A percentile compares a stretch with the other conserved stretches of the same genome.
Evolutionary conservation across 1,140 invertebrate genomes (phyloP).

Genomic region (Zophobas morio): DNA sequence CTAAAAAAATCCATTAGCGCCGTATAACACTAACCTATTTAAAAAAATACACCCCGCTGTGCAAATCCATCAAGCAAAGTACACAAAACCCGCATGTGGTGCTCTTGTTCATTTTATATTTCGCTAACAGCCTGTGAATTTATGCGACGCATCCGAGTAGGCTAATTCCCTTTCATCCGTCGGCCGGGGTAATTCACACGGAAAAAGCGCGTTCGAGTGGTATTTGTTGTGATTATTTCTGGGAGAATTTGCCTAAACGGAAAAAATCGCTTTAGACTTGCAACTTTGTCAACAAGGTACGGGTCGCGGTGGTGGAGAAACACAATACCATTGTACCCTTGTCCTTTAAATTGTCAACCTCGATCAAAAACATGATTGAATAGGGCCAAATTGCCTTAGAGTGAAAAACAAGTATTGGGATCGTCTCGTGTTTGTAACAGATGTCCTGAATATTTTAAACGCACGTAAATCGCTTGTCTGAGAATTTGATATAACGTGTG

Average conservation of each 20-base stretch:
- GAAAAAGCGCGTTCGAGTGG: background rate
- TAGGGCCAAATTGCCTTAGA: slow-evolving; percentile 34
- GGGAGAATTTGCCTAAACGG: background rate
- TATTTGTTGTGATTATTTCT: slow-evolving; percentile 21
- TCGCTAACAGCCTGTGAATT: slow-evolving; percentile 38
- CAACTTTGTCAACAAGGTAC: background rate
- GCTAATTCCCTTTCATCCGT: slow-evolving; percentile 28
- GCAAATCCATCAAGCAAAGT: slow-evolving; percentile 52
- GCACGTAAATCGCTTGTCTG: slow-evolving; percentile 32
- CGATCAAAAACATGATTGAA: slow-evolving; percentile 52
- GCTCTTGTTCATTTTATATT: slow-evolving; percentile 38
- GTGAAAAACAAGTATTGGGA: slow-evolving; percentile 50
- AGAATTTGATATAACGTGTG: slow-evolving; percentile 35
- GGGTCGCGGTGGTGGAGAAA: background rate
- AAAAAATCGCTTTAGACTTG: background rate
- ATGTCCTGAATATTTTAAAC: slow-evolving; percentile 27
- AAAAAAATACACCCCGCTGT: slow-evolving; percentile 45
- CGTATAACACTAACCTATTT: background rate
- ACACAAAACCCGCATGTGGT: slow-evolving; percentile 51
- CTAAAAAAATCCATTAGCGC: slow-evolving; percentile 40
- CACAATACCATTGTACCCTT: slow-evolving; percentile 3
- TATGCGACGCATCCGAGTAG: slow-evolving; percentile 27
- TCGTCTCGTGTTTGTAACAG: slow-evolving; percentile 29
- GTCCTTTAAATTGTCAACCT: slow-evolving; percentile 50
- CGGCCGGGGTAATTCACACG: slow-evolving; percentile 12